Evolutionary conservation across 2,113 vertebrate genomes (phyloP).

Genomic region (zebrafish (Danio rerio)): DNA sequence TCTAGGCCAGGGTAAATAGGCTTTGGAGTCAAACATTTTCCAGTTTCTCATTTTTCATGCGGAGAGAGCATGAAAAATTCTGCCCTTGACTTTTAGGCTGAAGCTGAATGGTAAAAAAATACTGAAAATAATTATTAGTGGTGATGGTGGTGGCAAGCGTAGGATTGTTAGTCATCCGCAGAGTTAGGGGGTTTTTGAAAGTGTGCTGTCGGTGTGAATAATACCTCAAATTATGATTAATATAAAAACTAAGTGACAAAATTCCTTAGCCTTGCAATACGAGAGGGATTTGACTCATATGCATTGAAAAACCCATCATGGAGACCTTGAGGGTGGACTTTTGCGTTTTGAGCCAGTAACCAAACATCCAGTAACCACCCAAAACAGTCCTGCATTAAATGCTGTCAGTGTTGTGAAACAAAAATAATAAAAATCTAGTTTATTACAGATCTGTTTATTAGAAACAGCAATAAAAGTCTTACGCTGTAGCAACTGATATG

Average conservation of each 20-base stretch:
- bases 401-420: background rate
- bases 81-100: background rate
- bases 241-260: background rate
- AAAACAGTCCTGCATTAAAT: background rate
- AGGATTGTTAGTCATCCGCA: background rate
- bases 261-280: background rate
- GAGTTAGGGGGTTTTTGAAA: background rate
- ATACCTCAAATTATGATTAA: background rate
- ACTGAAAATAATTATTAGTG: slow-evolving; percentile 9
- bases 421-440: background rate
- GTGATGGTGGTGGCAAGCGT: background rate
- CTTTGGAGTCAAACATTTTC: slow-evolving; percentile 19
- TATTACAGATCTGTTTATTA: background rate
- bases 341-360: background rate
- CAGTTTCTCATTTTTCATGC: slow-evolving; percentile 26
- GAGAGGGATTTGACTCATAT: slow-evolving; percentile 4
- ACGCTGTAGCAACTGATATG: too few species aligned
- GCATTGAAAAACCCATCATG: background rate
- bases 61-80: slow-evolving; percentile 21
- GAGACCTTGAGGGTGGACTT: background rate
- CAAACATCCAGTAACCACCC: background rate
- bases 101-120: slow-evolving; percentile 8
- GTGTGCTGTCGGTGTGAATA: background rate
- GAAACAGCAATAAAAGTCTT: background rate
- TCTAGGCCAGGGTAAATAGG: slow-evolving; percentile 44